Percentiles rank a stretch among this genome's conserved stretches.
phyloP scores from a whole-genome alignment of 2,888 invertebrate genomes.

The Lithophane semibrunnea region DNA sequence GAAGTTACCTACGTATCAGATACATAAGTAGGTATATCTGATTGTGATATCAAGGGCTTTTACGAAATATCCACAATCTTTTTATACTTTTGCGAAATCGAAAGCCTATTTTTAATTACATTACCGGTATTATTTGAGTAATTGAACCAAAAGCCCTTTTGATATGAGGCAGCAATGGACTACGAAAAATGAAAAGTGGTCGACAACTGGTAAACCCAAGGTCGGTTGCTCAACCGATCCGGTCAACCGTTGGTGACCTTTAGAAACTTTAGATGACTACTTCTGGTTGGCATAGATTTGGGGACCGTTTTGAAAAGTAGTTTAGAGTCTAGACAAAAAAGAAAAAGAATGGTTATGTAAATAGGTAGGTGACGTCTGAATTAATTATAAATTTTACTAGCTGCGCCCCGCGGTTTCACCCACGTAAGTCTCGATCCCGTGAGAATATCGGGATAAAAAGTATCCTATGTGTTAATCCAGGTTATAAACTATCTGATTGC shows the following conservation, averaged over 20 bases:
- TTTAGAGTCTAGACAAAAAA: neutral
- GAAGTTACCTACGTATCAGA: neutral
- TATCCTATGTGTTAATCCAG: too few relatives aligned
- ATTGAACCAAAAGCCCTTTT: slow-evolving; percentile 26
- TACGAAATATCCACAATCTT: slow-evolving; percentile 4
- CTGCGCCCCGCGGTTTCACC: too few relatives aligned
- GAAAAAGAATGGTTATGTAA: neutral
- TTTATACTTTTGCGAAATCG: slow-evolving; percentile 12
- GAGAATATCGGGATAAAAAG: too few relatives aligned
- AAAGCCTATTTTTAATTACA: slow-evolving; percentile 21
- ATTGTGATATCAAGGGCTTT: slow-evolving; percentile 15
- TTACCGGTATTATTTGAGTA: slow-evolving; percentile 20
- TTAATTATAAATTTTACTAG: neutral
- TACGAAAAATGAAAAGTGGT: slow-evolving; percentile 49
- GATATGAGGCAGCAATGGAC: slow-evolving; percentile 35
- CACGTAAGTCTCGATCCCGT: too few relatives aligned
- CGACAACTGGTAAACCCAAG: slow-evolving; percentile 38
- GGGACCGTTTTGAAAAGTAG: slow-evolving; percentile 1
- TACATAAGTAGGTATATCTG: neutral
- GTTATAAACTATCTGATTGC: too few relatives aligned
- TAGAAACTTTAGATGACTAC: slow-evolving; percentile 47
- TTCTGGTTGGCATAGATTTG: slow-evolving; percentile 39
- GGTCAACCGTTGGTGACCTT: slow-evolving; percentile 48
- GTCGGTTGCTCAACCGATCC: slow-evolving; percentile 52
- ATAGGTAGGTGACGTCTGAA: neutral